These are phyloP conservation scores for Parapsyche elsis DNA, from an alignment of 1,140 invertebrate species.

Conservation along the genomic window DNA sequence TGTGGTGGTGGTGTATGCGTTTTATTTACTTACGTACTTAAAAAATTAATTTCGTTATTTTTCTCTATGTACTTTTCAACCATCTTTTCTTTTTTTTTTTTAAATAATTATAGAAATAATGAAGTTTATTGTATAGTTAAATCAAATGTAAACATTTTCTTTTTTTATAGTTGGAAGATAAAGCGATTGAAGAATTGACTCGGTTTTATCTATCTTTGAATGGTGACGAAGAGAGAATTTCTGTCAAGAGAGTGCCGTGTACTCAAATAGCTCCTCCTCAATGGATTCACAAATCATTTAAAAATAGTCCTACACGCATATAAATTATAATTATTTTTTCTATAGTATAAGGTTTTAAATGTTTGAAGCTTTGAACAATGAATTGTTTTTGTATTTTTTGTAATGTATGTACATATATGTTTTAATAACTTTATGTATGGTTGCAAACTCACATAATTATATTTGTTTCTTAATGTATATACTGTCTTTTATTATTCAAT, in stretches of 20 bases:
- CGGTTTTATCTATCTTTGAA: conserved; percentile 73
- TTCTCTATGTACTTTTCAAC: too few relatives aligned
- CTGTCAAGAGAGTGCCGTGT: conserved; percentile 68
- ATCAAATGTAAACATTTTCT: too few relatives aligned
- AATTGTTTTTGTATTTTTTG: too few relatives aligned
- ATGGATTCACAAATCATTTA: conserved; percentile 69
- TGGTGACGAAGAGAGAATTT: conserved; percentile 73
- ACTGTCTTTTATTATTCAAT: not conserved
- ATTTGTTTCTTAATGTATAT: conserved; percentile 3
- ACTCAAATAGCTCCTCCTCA: conserved; percentile 69
- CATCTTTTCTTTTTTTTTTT: too few relatives aligned
- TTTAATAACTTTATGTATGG: not conserved
- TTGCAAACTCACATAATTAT: conserved; percentile 20
- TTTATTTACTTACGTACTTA: too few relatives aligned
- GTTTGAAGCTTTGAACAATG: too few relatives aligned
- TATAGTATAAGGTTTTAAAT: too few relatives aligned
- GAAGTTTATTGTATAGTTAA: too few relatives aligned
- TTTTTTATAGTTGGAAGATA: conserved; percentile 74
- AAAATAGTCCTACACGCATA: conserved; percentile 33
- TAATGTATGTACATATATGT: too few relatives aligned
- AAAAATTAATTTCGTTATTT: too few relatives aligned
- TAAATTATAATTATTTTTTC: not conserved
- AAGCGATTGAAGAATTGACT: conserved; percentile 77
- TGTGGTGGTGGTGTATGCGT: too few relatives aligned
- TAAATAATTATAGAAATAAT: too few relatives aligned